These are phyloP conservation scores for Eptesicus fuscus DNA, from an alignment of 2,113 vertebrate genomes.

Conservation along the genomic window DNA sequence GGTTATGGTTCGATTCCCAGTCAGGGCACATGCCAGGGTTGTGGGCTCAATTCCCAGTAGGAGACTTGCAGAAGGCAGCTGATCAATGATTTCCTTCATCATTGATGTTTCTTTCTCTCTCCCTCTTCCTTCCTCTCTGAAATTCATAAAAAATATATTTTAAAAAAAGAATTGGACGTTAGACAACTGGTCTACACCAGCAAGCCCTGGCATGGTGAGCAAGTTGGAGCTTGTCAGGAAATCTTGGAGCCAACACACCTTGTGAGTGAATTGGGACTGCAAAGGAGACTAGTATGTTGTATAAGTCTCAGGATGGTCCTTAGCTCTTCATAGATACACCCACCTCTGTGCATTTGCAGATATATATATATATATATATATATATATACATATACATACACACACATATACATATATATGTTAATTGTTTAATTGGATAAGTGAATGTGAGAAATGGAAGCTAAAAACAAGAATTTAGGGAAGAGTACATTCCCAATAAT, in stretches of 20 bases:
- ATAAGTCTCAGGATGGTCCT: background rate
- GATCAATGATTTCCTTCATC: too few species aligned
- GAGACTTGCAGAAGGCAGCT: too few species aligned
- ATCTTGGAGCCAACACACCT: background rate
- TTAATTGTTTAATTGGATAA: background rate
- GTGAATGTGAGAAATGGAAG: background rate
- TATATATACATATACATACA: too few species aligned
- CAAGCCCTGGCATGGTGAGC: background rate
- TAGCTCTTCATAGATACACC: background rate
- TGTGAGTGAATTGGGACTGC: background rate
- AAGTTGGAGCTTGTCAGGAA: too few species aligned
- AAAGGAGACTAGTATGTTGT: background rate
- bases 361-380: background rate
- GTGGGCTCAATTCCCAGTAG: too few species aligned
- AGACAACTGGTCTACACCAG: background rate
- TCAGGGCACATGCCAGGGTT: too few species aligned
- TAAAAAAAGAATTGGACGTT: background rate
- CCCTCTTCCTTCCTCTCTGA: too few species aligned
- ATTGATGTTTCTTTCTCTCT: too few species aligned
- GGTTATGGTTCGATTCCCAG: too few species aligned
- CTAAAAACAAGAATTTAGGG: background rate
- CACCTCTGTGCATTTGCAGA: background rate
- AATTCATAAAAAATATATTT: too few species aligned
- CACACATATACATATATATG: too few species aligned
- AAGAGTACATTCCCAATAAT: background rate